These are phyloP conservation scores for Lithobates pipiens DNA, from an alignment of 2,797 vertebrate genomes.

Conservation along the genomic window DNA sequence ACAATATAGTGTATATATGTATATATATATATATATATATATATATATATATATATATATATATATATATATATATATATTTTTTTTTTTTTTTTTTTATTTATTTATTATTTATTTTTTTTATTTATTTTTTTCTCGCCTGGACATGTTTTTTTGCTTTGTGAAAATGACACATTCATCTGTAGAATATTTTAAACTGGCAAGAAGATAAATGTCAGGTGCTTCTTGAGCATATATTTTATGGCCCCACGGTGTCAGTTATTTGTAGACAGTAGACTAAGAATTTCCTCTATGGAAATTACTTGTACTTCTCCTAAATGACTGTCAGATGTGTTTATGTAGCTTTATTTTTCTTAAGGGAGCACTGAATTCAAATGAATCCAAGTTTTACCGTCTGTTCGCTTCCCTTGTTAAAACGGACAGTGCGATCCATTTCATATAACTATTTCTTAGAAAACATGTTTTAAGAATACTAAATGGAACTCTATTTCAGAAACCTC, in stretches of 20 bases:
- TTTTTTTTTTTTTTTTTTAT: too few relatives aligned
- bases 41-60: too few relatives aligned
- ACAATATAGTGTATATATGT: too few relatives aligned
- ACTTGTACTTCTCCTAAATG: constrained; percentile 65
- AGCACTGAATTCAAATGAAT: constrained; percentile 51
- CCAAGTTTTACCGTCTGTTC: constrained; percentile 3
- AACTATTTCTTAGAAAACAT: neutral
- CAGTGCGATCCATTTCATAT: constrained; percentile 1
- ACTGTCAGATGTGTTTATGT: constrained; percentile 66
- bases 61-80: too few relatives aligned
- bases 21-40: too few relatives aligned
- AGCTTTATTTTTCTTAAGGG: constrained; percentile 61
- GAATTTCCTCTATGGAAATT: constrained; percentile 49
- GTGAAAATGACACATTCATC: neutral
- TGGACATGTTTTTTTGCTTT: neutral
- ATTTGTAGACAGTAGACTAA: constrained; percentile 24
- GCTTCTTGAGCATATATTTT: constrained; percentile 12
- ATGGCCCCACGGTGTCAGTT: neutral
- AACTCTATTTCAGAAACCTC: neutral
- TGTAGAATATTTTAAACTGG: neutral
- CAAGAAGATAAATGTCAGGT: constrained; percentile 1
- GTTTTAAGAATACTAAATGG: neutral
- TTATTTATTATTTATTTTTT: too few relatives aligned
- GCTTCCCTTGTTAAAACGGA: neutral
- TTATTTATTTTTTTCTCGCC: too few relatives aligned